phyloP scores from a whole-genome alignment of 1,140 invertebrate genomes.

The Drosophila orosa region DNA sequence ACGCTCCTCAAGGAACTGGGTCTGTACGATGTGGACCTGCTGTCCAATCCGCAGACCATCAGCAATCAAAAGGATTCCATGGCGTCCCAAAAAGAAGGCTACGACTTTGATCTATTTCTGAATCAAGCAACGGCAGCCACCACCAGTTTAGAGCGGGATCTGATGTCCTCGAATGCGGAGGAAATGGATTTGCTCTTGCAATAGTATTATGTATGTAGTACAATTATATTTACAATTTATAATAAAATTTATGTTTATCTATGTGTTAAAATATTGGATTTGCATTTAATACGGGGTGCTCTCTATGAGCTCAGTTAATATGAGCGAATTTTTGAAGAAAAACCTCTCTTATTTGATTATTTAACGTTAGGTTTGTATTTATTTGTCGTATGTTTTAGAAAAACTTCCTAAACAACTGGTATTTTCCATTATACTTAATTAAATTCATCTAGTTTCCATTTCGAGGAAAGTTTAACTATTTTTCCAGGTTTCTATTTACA shows the following conservation, averaged over 20 bases:
- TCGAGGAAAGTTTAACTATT: too few species aligned
- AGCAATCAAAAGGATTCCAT: slow-evolving; percentile 74
- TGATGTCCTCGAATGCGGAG: slow-evolving; percentile 72
- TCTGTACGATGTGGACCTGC: slow-evolving; percentile 71
- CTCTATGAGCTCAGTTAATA: too few species aligned
- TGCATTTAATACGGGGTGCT: too few species aligned
- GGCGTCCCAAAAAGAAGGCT: slow-evolving; percentile 70
- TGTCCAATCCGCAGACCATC: slow-evolving; percentile 74
- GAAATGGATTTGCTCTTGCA: slow-evolving; percentile 79
- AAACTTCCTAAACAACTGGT: neutral
- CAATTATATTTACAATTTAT: slow-evolving; percentile 22
- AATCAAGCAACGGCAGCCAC: slow-evolving; percentile 65
- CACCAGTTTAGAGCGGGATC: slow-evolving; percentile 67
- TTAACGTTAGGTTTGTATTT: neutral
- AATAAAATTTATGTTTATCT: slow-evolving; percentile 23
- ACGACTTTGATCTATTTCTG: slow-evolving; percentile 78
- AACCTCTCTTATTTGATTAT: neutral
- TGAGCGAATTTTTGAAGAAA: neutral
- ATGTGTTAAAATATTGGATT: slow-evolving; percentile 1
- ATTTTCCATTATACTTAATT: neutral
- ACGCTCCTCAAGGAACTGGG: slow-evolving; percentile 74
- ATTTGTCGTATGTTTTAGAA: neutral
- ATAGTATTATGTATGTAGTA: slow-evolving; percentile 39
- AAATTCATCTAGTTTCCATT: neutral
- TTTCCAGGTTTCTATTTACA: slow-evolving; percentile 6